Base-by-base conservation (phyloP, 2,797 vertebrate species). In the Argentina silus region DNA sequence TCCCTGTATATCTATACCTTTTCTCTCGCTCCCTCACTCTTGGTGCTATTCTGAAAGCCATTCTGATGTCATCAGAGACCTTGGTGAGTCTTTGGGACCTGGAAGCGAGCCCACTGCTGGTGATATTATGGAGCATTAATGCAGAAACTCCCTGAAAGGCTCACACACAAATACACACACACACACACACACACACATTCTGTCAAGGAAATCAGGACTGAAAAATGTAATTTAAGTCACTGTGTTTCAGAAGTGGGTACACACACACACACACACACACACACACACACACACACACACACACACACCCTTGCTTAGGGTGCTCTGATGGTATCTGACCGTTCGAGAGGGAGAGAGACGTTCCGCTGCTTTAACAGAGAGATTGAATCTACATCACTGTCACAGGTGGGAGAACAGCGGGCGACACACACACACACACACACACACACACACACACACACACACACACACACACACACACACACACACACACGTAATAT, bases 381-480 rank as follows among this genome's bases (percentile, higher is more conserved):
- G 17, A 65, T 65, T 65, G 43, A 65, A 65, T 65, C 60, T 62
- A 62, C 60, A 43, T 62, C 36, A 36, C 27, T 36, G 60, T 62
- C 60, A 62, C 60, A 62, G 9, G 59, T 61, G 59, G 27, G 10
- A 36, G 19, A 63, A 63, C 61, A 17, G 12, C 7, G 11, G 19
- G 9, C 14, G 19, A 10, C 56, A 62, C 50, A n/a, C 65, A 67
- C 64, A 51, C 47, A 19, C 63, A 59, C 45, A 61, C 61, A 71
- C 45, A 59, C 45, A 70, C 50, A 21, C 50, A 63, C 42, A 8
- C 65, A 74, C 65, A 50, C 19, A 63, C 67, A 56, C 4, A 77
- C 43, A 72, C 70, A 77, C 82, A 77, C 64, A 83, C 78, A 73
- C 64, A 50, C 64, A 50, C 64, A 67, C 48, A 68, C 50, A 68